Evolutionary conservation across 2,797 vertebrate genomes (phyloP).

Genomic region (Acrossocheilus fasciatus): DNA sequence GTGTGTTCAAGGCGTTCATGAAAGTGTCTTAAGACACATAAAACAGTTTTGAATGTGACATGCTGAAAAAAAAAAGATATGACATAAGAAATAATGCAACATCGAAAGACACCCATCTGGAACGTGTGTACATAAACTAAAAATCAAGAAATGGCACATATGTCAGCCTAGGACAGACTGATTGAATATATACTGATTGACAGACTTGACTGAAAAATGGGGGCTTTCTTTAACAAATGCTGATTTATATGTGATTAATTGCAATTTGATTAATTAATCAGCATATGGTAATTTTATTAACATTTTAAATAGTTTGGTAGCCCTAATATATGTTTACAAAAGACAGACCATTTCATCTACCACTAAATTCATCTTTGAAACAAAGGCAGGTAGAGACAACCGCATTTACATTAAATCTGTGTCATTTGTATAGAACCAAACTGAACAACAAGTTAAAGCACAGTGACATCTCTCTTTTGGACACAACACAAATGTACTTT

Average conservation of each 20-base stretch:
- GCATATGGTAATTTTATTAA: not conserved
- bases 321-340: constrained; percentile 17
- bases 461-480: constrained; percentile 14
- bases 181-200: not conserved
- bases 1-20: not conserved
- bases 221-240: not conserved
- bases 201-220: not conserved
- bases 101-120: not conserved
- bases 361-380: not conserved
- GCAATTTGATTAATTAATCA: not conserved
- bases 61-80: not conserved
- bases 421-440: not conserved
- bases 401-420: not conserved
- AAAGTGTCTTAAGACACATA: not conserved
- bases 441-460: constrained; percentile 7
- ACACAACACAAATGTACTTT: constrained; percentile 13
- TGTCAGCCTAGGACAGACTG: not conserved
- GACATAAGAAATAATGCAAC: not conserved
- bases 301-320: not conserved
- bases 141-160: not conserved
- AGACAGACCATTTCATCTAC: not conserved
- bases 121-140: not conserved
- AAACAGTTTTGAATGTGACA: not conserved
- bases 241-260: not conserved
- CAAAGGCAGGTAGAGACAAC: not conserved